Evolutionary conservation across 2,888 invertebrate species (phyloP), one percentile per base, ranked within the genome.

Genomic region (Gastrophysa polygoni): DNA sequence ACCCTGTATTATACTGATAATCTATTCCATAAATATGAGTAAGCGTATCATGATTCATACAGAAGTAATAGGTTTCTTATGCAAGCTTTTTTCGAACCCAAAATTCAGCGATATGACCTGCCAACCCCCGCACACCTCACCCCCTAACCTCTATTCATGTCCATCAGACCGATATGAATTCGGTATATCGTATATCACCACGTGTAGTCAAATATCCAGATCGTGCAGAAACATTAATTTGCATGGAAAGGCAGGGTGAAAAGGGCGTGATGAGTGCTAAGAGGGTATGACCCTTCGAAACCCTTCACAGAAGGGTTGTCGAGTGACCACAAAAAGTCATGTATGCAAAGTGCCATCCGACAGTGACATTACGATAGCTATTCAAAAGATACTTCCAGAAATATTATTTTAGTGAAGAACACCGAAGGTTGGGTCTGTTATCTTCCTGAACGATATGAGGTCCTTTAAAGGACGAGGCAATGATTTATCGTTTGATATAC

Each of bases 191-290:
- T 24, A 24, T 7, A 38, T 7, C 29, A 32, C 29, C 1, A 32
- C 8, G 29, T 32, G 29, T 32, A 32, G 29, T 51, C 51, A 21
- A 52, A 54, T 43, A 54, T 54, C 28, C 43, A 43, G 54, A 54
- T 24, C 28, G 43, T 54, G 43, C 24, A 21, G 54, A 43, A 16
- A 29, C 54, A 54, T 44, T 54, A 54, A 54, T 54, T 43, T 11
- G 24, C 43, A 54, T 54, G 43, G 17, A 54, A 43, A 21, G 43
- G 54, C 38, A 34, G 38, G 43, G 54, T 43, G 43, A 43, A 43
- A 54, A 51, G 54, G 54, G 54, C 43, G 54, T 54, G 54, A 54
- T 24, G 28, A 43, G 43, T 44, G 54, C 24, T 21, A 16, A 44
- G 43, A 54, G 54, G 44, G 54, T 28, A 54, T 28, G 44, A 44